phyloP scores from a whole-genome alignment of 1,140 invertebrate species.

The Bactericera cockerelli region DNA sequence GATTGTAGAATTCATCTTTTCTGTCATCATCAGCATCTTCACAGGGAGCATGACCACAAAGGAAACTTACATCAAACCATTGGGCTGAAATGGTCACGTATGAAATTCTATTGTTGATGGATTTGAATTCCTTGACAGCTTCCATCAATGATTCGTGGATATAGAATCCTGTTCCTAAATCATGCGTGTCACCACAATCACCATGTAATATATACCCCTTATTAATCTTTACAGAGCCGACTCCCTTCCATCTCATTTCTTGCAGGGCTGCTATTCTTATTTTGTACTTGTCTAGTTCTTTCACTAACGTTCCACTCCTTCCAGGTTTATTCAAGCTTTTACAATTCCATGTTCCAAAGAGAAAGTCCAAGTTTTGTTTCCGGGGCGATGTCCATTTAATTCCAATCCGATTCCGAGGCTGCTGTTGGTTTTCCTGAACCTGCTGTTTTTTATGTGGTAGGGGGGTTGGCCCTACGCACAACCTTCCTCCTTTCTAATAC shows the following conservation, averaged over 20 bases:
- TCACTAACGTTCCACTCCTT: conserved; percentile 6
- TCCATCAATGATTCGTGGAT: neutral
- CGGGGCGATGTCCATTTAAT: neutral
- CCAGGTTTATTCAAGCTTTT: conserved; percentile 13
- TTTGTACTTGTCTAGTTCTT: too few species aligned
- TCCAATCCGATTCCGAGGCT: conserved; percentile 11
- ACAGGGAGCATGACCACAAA: conserved; percentile 15
- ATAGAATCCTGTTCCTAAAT: conserved; percentile 9
- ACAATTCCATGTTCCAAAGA: conserved; percentile 17
- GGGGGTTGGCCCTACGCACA: conserved; percentile 16
- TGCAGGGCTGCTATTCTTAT: conserved; percentile 11
- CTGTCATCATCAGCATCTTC: conserved; percentile 16
- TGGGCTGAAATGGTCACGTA: conserved; percentile 9
- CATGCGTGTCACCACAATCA: neutral
- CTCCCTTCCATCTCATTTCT: conserved; percentile 13
- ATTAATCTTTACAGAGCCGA: neutral
- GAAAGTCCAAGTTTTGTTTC: neutral
- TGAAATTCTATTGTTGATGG: conserved; percentile 13
- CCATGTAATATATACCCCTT: conserved; percentile 5
- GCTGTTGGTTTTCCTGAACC: conserved; percentile 14
- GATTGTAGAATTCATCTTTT: conserved; percentile 18
- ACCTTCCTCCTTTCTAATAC: conserved; percentile 6
- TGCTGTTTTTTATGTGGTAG: conserved; percentile 9
- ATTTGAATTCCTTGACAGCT: conserved; percentile 8
- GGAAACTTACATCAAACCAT: conserved; percentile 13